phyloP scores from a whole-genome alignment of 2,888 invertebrate species.

The Drosophila tanythrix region DNA sequence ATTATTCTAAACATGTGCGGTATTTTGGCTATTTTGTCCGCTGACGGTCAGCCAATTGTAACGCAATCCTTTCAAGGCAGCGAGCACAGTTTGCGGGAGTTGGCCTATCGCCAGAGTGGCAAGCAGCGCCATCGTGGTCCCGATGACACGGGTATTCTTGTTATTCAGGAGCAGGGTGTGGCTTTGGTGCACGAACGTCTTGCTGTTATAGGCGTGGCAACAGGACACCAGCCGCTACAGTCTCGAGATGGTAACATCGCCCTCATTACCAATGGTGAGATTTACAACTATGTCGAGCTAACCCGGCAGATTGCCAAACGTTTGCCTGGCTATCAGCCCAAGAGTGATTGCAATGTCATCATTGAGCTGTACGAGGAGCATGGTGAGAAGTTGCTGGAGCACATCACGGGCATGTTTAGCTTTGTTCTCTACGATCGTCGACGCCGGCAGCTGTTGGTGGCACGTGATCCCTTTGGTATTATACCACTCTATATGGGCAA shows the following conservation, averaged over 20 bases:
- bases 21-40: conserved; percentile 82
- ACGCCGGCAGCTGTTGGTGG: conserved; percentile 69
- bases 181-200: conserved; percentile 82
- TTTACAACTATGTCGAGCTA: conserved; percentile 81
- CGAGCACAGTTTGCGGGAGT: conserved; percentile 72
- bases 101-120: conserved; percentile 82
- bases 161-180: conserved; percentile 74
- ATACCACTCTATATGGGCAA: conserved; percentile 80
- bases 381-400: conserved; percentile 70
- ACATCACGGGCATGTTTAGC: conserved; percentile 82
- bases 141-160: conserved; percentile 80
- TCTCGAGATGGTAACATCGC: conserved; percentile 76
- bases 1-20: conserved; percentile 75
- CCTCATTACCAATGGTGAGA: conserved; percentile 82
- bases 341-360: conserved; percentile 82
- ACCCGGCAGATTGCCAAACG: conserved; percentile 70
- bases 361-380: conserved; percentile 81
- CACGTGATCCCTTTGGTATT: conserved; percentile 82
- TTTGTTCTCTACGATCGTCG: conserved; percentile 81
- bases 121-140: conserved; percentile 83
- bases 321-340: conserved; percentile 74
- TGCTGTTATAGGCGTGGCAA: conserved; percentile 79
- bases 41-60: conserved; percentile 59
- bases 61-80: conserved; percentile 50
- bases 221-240: conserved; percentile 81